Base-by-base conservation (phyloP, 64 coral and sea anemone genomes). In the Acropora yongei region DNA sequence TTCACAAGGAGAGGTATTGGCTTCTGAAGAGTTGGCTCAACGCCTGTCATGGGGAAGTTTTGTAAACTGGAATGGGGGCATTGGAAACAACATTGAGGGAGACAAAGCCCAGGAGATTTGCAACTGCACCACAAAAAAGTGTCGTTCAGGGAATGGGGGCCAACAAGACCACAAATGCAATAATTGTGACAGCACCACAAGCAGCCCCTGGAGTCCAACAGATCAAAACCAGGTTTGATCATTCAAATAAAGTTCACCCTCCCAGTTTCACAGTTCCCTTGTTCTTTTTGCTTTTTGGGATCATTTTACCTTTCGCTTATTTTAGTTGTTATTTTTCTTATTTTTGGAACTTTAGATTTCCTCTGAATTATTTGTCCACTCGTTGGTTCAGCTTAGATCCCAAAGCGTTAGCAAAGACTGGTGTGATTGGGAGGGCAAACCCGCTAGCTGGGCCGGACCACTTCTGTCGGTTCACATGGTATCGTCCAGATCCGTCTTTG, bases 11-110 rank as follows among this genome's bases (percentile, higher is more conserved):
- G 76, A 76, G 63, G 80, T 80, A 77, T 44, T 92, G 20, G 49
- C 84, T 8, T 92, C 90, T 9, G 90, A 92, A 78, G 80, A 92
- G 61, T 77, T 86, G 80, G 72, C 90, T 13, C 80, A 92, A 45
- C 73, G 80, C 55, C 16, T 92, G 49, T 53, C 68, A 85, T 85
- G 90, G 90, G 90, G 80, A 89, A 68, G 76, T 30, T 93, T 93
- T 93, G 87, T 89, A 3, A 94, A 94, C 60, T 85, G 50, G 77
- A 61, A 44, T 53, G 86, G 92, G 41, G 68, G 78, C 1, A 39
- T 58, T 44, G 92, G 92, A 14, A 88, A 80, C 41, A 87, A 87
- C 74, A 93, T 86, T 67, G 73, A 77, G 16, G 50, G 50, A 4
- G 50, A 53, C 50, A 53, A 53, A 53, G 50, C 50, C 5, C 50